Conservation (phyloP, 64 coral and sea anemone genomes). For the Acropora tenuis region DNA sequence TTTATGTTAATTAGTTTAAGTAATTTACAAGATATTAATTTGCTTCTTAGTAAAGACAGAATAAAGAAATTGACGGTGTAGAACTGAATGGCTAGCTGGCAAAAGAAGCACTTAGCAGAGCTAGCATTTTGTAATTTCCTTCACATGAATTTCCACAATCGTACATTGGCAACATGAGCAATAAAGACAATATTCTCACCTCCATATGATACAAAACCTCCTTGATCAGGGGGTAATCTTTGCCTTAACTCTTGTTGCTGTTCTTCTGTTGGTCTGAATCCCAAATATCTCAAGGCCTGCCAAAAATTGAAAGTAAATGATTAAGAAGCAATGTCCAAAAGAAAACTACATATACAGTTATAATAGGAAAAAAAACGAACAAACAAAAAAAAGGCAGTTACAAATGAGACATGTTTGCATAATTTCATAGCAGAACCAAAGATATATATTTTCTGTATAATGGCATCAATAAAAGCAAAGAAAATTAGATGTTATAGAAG, state of each 20-base stretch:
- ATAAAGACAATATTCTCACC: constrained; percentile 31
- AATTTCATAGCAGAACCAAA: not conserved
- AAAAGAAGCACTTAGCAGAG: too few species aligned
- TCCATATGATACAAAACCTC: constrained; percentile 89
- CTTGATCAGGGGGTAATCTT: constrained; percentile 74
- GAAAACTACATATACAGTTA: not conserved
- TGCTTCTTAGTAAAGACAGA: too few species aligned
- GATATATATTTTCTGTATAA: too few species aligned
- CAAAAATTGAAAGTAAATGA: not conserved
- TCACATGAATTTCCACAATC: too few species aligned
- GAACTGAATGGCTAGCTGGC: too few species aligned
- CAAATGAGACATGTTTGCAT: not conserved
- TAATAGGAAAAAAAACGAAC: not conserved
- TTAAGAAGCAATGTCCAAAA: not conserved
- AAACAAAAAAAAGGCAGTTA: not conserved
- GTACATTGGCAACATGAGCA: too few species aligned
- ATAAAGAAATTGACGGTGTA: too few species aligned
- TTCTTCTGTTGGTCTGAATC: constrained; percentile 79
- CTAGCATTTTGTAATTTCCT: too few species aligned
- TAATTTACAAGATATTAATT: too few species aligned
- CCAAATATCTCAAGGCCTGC: constrained; percentile 93
- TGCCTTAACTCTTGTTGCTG: constrained; percentile 77
- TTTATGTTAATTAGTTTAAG: too few species aligned
- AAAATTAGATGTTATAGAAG: too few species aligned
- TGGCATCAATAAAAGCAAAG: too few species aligned